These are phyloP conservation scores for Balaeniceps rex DNA, from an alignment of 2,113 vertebrate genomes.

Conservation along the genomic window DNA sequence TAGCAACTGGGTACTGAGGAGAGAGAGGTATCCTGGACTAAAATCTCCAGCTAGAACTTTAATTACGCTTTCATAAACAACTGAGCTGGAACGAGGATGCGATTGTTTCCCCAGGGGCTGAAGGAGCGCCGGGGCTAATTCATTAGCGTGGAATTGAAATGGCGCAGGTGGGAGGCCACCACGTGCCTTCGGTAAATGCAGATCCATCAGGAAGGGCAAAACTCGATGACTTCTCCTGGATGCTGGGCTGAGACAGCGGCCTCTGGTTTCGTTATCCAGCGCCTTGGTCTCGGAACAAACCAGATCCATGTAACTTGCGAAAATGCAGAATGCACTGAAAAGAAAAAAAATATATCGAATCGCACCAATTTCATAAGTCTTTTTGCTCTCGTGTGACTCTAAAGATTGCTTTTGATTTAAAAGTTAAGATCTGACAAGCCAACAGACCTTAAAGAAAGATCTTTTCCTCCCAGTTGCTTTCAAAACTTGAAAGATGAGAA, in stretches of 20 bases:
- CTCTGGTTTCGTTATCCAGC: neutral
- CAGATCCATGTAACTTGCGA: rapidly evolving
- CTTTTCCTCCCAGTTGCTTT: neutral
- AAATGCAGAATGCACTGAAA: neutral
- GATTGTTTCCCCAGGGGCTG: neutral
- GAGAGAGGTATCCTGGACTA: neutral
- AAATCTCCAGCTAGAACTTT: neutral
- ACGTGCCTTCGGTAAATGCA: neutral
- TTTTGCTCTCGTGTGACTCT: neutral
- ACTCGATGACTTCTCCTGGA: neutral
- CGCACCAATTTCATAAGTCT: neutral
- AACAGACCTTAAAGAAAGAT: neutral
- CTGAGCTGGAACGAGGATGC: neutral
- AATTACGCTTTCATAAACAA: neutral
- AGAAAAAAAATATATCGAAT: neutral
- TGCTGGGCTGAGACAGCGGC: neutral
- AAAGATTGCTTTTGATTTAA: constrained; percentile 16
- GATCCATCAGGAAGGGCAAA: neutral
- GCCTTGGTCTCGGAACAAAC: neutral
- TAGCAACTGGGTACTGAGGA: neutral
- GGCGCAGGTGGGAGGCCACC: neutral
- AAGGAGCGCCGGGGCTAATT: neutral
- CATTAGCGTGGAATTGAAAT: neutral
- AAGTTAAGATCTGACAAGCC: constrained; percentile 19
- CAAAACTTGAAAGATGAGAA: neutral